These are phyloP conservation scores for Sylvilagus bachmani DNA, from an alignment of 2,113 vertebrate species.

Conservation along the genomic window DNA sequence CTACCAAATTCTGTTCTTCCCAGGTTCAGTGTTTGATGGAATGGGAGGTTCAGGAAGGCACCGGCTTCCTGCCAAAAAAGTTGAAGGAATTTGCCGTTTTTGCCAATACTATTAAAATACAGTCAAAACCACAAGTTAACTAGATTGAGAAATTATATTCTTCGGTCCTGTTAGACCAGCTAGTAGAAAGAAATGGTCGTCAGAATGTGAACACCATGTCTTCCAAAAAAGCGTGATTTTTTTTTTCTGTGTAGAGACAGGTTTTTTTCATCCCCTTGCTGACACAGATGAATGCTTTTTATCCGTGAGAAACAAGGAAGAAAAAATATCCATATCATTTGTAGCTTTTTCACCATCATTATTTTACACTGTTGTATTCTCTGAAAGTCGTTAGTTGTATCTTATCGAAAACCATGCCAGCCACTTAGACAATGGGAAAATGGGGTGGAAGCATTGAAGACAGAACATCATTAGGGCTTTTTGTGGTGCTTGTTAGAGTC, in stretches of 20 bases:
- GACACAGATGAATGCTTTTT: constrained; percentile 23
- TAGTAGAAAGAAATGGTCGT: neutral
- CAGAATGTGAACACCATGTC: neutral
- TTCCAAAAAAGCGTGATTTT: neutral
- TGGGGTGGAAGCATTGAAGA: neutral
- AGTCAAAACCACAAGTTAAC: neutral
- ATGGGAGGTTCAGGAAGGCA: neutral
- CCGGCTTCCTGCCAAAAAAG: neutral
- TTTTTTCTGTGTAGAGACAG: neutral
- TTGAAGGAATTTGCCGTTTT: neutral
- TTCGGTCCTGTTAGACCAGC: neutral
- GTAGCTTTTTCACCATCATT: neutral
- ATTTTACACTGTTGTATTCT: constrained; percentile 10
- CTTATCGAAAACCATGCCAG: constrained; percentile 68
- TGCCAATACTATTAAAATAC: neutral
- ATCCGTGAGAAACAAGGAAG: constrained; percentile 15
- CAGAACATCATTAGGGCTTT: neutral
- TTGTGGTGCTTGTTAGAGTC: neutral
- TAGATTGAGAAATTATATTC: neutral
- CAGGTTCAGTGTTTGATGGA: neutral
- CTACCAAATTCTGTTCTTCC: fast-evolving
- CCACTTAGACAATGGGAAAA: neutral
- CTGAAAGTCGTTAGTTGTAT: constrained; percentile 6
- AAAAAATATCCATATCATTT: neutral
- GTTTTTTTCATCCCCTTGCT: constrained; percentile 31